Evolutionary conservation across 2,113 vertebrate genomes (phyloP).

Genomic region (Catharus fuscescens): DNA sequence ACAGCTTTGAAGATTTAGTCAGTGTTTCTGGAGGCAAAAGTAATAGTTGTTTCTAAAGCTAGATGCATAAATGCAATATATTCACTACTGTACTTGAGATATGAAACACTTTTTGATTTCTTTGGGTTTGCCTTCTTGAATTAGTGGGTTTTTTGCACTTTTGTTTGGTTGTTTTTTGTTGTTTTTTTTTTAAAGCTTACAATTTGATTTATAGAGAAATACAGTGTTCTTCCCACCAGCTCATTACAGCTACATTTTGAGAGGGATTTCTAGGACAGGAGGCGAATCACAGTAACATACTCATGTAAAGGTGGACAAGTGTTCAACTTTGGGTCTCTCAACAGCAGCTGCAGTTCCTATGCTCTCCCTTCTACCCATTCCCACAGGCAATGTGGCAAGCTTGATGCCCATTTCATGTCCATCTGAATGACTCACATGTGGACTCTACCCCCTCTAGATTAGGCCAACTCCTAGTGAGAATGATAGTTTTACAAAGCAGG

Average conservation of each 20-base stretch:
- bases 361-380: neutral
- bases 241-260: neutral
- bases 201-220: neutral
- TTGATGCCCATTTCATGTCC: accelerated
- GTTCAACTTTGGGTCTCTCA: accelerated
- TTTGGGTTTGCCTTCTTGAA: neutral
- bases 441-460: neutral
- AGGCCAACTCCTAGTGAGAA: neutral
- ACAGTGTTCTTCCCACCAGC: neutral
- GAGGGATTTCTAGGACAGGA: neutral
- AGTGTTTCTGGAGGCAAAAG: neutral
- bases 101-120: neutral
- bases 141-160: neutral
- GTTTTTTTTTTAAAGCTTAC: neutral
- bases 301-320: neutral
- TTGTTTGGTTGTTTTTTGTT: neutral
- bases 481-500: neutral
- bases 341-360: neutral
- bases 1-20: conserved; percentile 38
- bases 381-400: accelerated
- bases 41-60: conserved; percentile 8
- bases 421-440: neutral
- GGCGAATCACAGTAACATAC: neutral
- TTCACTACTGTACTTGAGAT: neutral
- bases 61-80: neutral